Evolutionary conservation across 2,888 invertebrate species (phyloP), one percentile per base, ranked within the genome.

Genomic region (Machimus atricapillus): DNA sequence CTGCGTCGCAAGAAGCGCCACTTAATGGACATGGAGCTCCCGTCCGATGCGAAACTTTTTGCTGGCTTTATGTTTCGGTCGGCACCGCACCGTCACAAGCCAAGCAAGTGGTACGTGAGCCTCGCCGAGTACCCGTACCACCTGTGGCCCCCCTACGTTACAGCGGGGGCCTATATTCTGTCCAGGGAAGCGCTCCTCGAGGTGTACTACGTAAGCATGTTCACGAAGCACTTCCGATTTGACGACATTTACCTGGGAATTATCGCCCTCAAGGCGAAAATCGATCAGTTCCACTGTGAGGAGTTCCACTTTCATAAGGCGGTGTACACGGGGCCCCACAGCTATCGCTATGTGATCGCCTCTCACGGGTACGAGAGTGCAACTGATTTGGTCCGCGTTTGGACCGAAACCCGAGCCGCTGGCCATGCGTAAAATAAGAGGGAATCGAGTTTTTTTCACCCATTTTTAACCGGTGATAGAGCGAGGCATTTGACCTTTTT

Each of bases 231-330:
- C 90, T 97, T 98, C 89, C 94, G 95, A 88, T 98, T 98, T 91
- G 98, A 98, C 92, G 98, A 98, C 91, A 95, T 98, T 88, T 98
- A 96, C 91, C 91, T 98, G 81, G 97, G 96, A 9, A 94, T 98
- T 87, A 94, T 98, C 19, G 97, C 98, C 0, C 95, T 96, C 89
- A 97, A 97, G 91, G 94, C 96, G 0, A 94, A 95, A 2, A 95
- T 98, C 23, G 94, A 94, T 78, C 96, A 96, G 0, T 94, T 94
- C 81, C 97, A 98, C 91, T 96, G 96, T 90, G 94, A 95, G 14
- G 94, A 96, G 86, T 97, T 98, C 92, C 94, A 96, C 92, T 97
- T 97, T 91, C 95, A 96, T 90, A 95, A 95, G 90, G 96, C 96
- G 89, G 91, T 92, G 40, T 97, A 97, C 90, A 94, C 93, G 85